Evolutionary conservation across 2,113 vertebrate species (phyloP).

Genomic region (Plectropomus leopardus): DNA sequence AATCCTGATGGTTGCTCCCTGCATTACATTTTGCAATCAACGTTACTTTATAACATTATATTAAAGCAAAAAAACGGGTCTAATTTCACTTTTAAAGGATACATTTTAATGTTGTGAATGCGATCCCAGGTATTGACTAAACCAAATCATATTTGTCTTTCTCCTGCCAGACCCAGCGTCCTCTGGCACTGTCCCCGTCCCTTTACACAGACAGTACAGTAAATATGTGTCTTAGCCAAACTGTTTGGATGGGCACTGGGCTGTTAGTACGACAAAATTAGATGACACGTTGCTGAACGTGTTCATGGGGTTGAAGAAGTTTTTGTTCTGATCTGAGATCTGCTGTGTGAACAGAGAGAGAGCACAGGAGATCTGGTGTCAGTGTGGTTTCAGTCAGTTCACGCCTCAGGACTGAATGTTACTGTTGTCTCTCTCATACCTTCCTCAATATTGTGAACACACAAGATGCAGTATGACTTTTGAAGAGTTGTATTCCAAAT

Average conservation of each 20-base stretch:
- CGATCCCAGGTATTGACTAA: not conserved
- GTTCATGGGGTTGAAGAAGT: not conserved
- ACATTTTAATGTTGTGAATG: not conserved
- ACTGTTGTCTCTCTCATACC: conserved; percentile 33
- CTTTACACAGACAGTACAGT: not conserved
- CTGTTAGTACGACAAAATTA: not conserved
- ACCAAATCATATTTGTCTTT: not conserved
- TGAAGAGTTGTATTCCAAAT: conserved; percentile 31
- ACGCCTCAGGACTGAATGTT: conserved; percentile 16
- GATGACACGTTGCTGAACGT: not conserved
- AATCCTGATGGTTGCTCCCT: too few species aligned
- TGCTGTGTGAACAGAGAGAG: conserved; percentile 6
- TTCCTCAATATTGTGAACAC: conserved; percentile 68
- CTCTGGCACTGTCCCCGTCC: not conserved
- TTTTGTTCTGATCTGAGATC: conserved; percentile 32
- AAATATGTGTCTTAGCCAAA: not conserved
- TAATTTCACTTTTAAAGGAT: not conserved
- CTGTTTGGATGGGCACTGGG: not conserved
- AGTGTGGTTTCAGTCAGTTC: conserved; percentile 17
- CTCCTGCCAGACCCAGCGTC: not conserved
- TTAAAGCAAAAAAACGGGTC: too few species aligned
- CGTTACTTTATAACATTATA: too few species aligned
- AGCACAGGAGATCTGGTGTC: too few species aligned
- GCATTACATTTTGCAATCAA: too few species aligned
- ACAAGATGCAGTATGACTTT: conserved; percentile 37